Percentiles rank a stretch among this genome's conserved stretches.
Conservation (phyloP, 2,797 vertebrate genomes). For the Falco rusticolus region DNA sequence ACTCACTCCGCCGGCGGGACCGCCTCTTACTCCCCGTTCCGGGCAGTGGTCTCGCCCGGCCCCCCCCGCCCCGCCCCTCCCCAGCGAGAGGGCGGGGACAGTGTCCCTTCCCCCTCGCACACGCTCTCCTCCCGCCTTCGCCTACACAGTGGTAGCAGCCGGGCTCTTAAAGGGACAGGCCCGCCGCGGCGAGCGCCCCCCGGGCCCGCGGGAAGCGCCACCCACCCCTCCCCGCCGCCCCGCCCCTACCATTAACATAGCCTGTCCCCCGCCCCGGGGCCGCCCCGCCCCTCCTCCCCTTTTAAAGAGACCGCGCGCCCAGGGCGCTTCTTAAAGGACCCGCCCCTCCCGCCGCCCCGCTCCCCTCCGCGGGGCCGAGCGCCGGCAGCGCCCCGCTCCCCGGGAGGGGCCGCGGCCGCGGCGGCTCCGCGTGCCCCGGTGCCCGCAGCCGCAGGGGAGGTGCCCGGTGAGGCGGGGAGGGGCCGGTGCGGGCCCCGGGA, state of each 20-base stretch:
- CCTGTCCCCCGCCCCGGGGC: background rate
- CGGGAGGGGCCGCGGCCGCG: too few species aligned
- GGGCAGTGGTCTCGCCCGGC: constrained; percentile 4
- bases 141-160: constrained; percentile 2
- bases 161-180: constrained; percentile 38
- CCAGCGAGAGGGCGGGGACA: background rate
- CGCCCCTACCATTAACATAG: constrained; percentile 11
- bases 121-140: too few species aligned
- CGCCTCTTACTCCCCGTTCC: constrained; percentile 32
- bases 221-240: too few species aligned
- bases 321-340: constrained; percentile 1
- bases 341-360: background rate
- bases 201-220: too few species aligned
- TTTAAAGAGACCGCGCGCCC: constrained; percentile 51
- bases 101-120: background rate
- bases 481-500: background rate
- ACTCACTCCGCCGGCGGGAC: constrained; percentile 46
- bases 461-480: too few species aligned
- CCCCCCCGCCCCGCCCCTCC: background rate
- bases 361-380: background rate
- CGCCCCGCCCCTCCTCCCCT: background rate
- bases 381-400: too few species aligned
- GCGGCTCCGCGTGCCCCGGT: background rate
- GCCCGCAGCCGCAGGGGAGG: background rate
- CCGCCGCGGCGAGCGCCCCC: background rate